These are phyloP conservation scores for Nasonia vitripennis DNA, from an alignment of 1,140 invertebrate genomes.

Conservation along the genomic window DNA sequence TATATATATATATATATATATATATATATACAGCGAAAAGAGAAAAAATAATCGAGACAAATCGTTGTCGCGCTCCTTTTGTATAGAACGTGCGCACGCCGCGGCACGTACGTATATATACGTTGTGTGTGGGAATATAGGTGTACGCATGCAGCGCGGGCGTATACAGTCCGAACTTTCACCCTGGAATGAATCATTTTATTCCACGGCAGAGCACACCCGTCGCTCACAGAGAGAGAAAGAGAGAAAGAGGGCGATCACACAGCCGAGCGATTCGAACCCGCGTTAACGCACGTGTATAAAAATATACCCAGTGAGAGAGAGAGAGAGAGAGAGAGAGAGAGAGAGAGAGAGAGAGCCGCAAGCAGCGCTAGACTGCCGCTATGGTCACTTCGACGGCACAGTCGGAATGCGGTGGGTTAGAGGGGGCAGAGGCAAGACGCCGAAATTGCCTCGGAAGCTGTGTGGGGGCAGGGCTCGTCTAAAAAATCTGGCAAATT, in stretches of 20 bases:
- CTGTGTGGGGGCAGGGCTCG: neutral
- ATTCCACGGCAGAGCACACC: constrained; percentile 68
- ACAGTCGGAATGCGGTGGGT: constrained; percentile 4
- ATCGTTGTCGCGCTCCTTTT: neutral
- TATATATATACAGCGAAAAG: neutral
- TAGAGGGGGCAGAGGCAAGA: constrained; percentile 2
- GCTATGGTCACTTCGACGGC: neutral
- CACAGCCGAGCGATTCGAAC: neutral
- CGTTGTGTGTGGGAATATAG: neutral
- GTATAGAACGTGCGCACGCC: neutral
- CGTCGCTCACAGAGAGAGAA: constrained; percentile 63
- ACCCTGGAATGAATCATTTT: constrained; percentile 69
- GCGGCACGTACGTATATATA: neutral
- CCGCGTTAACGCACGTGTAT: constrained; percentile 7
- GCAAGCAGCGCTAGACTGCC: neutral
- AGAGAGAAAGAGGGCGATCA: neutral
- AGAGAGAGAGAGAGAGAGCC: neutral
- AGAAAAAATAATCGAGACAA: constrained; percentile 36
- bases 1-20: too few relatives aligned
- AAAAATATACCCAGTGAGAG: constrained; percentile 51
- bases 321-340: neutral
- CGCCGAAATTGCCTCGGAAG: constrained; percentile 41
- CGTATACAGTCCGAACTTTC: constrained; percentile 54
- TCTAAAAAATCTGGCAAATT: constrained; percentile 42
- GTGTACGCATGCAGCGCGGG: constrained; percentile 53